Evolutionary conservation across 2,797 vertebrate species (phyloP).

Genomic region (Forpus xanthops): DNA sequence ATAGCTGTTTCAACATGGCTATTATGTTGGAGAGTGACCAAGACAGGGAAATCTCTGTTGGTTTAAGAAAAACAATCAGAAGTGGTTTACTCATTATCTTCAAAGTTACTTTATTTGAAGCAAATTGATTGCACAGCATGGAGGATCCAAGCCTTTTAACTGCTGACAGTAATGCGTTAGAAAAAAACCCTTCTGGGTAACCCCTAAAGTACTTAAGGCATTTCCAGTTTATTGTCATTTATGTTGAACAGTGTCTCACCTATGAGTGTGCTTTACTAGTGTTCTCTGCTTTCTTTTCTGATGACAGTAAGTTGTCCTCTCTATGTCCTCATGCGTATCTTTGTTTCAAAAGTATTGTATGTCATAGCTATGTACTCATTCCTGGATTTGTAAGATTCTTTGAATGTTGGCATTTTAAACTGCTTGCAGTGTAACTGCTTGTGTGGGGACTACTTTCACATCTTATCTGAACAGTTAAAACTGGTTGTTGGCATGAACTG

Average conservation of each 20-base stretch:
- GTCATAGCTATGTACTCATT: neutral
- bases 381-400: neutral
- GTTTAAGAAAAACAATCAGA: neutral
- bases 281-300: neutral
- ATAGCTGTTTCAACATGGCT: neutral
- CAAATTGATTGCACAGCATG: neutral
- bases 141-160: neutral
- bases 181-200: neutral
- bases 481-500: neutral
- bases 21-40: neutral
- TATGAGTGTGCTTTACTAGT: neutral
- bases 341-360: neutral
- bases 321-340: neutral
- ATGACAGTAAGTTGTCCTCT: neutral
- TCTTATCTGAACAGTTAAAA: neutral
- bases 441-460: neutral
- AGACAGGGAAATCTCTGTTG: neutral
- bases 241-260: neutral
- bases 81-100: neutral
- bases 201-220: neutral
- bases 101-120: neutral
- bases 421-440: neutral
- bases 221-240: rapidly evolving
- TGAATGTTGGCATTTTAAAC: neutral
- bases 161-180: neutral